Conservation (phyloP, 1,140 invertebrate genomes). For the Penaeus indicus region DNA sequence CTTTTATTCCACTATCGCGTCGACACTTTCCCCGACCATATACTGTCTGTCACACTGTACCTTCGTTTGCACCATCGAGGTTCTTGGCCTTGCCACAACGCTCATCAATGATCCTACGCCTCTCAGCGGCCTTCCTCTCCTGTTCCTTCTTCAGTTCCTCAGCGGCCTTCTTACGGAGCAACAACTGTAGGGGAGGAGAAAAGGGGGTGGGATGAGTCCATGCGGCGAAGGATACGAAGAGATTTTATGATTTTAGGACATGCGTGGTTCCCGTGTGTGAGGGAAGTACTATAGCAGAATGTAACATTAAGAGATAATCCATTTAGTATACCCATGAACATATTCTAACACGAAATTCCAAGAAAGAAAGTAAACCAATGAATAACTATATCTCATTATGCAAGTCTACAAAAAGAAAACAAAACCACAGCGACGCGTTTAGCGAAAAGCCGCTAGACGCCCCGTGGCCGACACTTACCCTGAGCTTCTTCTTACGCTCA, state of each 20-base stretch:
- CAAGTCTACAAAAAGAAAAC: neutral
- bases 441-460: too few relatives aligned
- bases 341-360: too few relatives aligned
- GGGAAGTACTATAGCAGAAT: too few relatives aligned
- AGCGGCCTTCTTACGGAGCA: constrained; percentile 99
- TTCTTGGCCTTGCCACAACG: constrained; percentile 92
- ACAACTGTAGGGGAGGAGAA: constrained; percentile 74
- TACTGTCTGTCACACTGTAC: constrained; percentile 69
- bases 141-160: constrained; percentile 99
- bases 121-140: constrained; percentile 97
- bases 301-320: too few relatives aligned
- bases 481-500: constrained; percentile 97
- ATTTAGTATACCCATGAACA: too few relatives aligned
- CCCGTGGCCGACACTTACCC: constrained; percentile 72
- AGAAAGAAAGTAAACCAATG: too few relatives aligned
- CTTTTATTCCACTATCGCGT: neutral
- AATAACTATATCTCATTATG: too few relatives aligned
- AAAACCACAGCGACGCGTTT: constrained; percentile 49
- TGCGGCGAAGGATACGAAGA: neutral
- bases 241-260: neutral
- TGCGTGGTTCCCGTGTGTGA: too few relatives aligned
- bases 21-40: neutral
- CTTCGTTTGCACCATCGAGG: constrained; percentile 91
- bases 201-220: neutral
- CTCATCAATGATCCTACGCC: constrained; percentile 96